Evolutionary conservation across 1,140 invertebrate species (phyloP).

Genomic region (Ephestia elutella): DNA sequence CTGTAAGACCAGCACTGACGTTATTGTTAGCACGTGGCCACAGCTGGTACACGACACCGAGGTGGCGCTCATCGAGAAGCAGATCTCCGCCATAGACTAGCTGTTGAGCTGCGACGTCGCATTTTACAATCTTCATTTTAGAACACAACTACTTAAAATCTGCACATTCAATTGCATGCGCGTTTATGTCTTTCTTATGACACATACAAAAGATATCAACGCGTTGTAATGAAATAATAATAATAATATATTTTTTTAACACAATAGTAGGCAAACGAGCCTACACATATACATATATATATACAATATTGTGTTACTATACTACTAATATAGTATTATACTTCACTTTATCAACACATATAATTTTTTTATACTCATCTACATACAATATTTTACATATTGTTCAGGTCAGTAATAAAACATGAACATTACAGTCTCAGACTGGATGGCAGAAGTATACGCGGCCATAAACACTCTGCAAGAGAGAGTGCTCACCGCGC

Average conservation of each 20-base stretch:
- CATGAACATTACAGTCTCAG: conserved; percentile 41
- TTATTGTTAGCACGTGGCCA: background rate
- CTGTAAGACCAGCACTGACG: conserved; percentile 63
- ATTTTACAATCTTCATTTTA: no score
- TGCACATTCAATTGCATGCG: background rate
- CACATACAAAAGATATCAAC: background rate
- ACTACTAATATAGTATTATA: no score
- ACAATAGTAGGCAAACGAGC: no score
- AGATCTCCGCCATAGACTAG: conserved; percentile 78
- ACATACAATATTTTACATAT: no score
- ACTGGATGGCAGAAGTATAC: conserved; percentile 70
- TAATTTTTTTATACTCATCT: no score
- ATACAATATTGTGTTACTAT: no score
- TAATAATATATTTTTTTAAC: no score
- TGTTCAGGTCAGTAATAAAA: background rate
- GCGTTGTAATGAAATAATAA: background rate
- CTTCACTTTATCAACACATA: no score
- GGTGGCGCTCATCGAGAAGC: conserved; percentile 54
- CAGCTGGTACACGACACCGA: background rate
- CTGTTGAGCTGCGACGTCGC: conserved; percentile 78
- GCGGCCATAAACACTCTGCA: conserved; percentile 74
- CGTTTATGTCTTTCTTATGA: background rate
- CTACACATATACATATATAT: no score
- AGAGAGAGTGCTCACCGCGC: conserved; percentile 78
- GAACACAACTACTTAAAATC: no score